Evolutionary conservation across 2,113 vertebrate species (phyloP).

Genomic region (Hucho hucho): DNA sequence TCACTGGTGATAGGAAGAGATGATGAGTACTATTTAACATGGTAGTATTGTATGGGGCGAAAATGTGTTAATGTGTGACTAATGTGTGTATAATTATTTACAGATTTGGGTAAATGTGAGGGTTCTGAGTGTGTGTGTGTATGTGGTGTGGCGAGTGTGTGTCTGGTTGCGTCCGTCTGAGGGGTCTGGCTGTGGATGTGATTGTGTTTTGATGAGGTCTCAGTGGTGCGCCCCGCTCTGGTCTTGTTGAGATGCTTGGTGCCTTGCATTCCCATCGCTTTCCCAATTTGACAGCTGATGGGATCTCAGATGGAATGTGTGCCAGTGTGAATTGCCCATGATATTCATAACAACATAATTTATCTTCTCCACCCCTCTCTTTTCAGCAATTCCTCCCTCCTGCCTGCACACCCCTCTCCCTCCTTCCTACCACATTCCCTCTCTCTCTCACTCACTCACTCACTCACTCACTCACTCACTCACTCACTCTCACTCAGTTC

Average conservation of each 20-base stretch:
- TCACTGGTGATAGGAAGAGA: conserved; percentile 50
- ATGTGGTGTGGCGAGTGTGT: conserved; percentile 37
- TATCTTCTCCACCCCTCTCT: conserved; percentile 54
- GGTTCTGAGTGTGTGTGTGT: conserved; percentile 39
- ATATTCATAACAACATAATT: conserved; percentile 75
- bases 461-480: conserved; percentile 8
- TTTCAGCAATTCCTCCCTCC: conserved; percentile 28
- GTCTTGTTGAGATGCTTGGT: conserved; percentile 66
- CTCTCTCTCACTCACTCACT: conserved; percentile 15
- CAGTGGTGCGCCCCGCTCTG: conserved; percentile 60
- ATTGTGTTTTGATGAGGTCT: conserved; percentile 78
- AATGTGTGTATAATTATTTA: conserved; percentile 44
- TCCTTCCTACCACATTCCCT: conserved; percentile 27
- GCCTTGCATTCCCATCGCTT: conserved; percentile 67
- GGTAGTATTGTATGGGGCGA: conserved; percentile 52
- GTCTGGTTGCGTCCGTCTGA: conserved; percentile 38
- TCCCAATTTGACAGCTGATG: conserved; percentile 77
- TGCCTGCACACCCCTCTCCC: conserved; percentile 37
- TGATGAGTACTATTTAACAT: conserved; percentile 53
- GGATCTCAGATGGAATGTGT: conserved; percentile 73
- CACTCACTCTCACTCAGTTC: conserved; percentile 1
- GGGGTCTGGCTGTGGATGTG: conserved; percentile 63
- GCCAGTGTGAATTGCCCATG: conserved; percentile 66
- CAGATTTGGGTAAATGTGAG: conserved; percentile 44
- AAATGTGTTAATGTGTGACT: conserved; percentile 32